phyloP scores from a whole-genome alignment of 2,888 invertebrate species.

The Caenorhabditis sulstoni region DNA sequence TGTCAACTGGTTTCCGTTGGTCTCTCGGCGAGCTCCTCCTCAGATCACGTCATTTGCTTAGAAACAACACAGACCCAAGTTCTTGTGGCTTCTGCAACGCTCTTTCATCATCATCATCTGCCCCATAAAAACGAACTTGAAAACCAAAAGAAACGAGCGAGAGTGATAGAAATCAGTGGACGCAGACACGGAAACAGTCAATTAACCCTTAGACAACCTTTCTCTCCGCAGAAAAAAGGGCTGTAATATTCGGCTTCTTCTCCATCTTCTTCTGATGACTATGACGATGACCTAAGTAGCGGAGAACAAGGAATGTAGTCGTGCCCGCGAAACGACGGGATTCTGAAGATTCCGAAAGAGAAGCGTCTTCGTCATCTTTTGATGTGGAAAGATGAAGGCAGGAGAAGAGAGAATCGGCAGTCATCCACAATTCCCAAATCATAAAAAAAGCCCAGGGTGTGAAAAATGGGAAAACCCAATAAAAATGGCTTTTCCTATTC shows the following conservation, averaged over 20 bases:
- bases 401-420: background rate
- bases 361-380: background rate
- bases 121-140: conserved; percentile 18
- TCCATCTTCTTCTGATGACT: conserved; percentile 14
- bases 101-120: background rate
- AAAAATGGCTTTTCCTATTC: too few species aligned
- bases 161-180: background rate
- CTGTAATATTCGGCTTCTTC: conserved; percentile 23
- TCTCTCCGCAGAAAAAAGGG: background rate
- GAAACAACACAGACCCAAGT: background rate
- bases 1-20: conserved; percentile 12
- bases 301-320: conserved; percentile 20
- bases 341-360: conserved; percentile 20
- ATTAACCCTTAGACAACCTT: conserved; percentile 16
- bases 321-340: conserved; percentile 17
- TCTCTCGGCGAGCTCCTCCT: background rate
- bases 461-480: too few species aligned
- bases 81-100: background rate
- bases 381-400: background rate
- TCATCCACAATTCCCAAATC: too few species aligned
- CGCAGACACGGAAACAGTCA: conserved; percentile 22
- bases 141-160: background rate
- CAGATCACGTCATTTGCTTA: too few species aligned
- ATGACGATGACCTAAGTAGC: conserved; percentile 1
- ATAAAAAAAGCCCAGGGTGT: too few species aligned